Percentiles rank a stretch among this genome's conserved stretches.
These are phyloP conservation scores for Venturia canescens DNA, from an alignment of 1,140 invertebrate genomes.

Conservation along the genomic window DNA sequence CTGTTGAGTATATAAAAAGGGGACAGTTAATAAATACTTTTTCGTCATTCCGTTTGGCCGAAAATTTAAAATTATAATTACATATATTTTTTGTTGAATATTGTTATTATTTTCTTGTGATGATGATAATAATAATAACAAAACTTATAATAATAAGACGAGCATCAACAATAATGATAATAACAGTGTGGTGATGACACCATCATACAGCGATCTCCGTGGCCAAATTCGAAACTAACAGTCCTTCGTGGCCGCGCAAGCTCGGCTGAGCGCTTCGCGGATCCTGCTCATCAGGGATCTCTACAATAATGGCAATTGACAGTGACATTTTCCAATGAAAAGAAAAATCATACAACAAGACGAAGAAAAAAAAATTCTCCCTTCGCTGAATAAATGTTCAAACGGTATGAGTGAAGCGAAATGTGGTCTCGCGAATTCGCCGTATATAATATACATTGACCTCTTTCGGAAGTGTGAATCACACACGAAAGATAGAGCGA, in stretches of 20 bases:
- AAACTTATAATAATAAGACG: no score
- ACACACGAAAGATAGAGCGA: not conserved
- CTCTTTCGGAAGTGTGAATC: not conserved
- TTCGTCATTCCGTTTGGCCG: no score
- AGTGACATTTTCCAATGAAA: slow-evolving; percentile 23
- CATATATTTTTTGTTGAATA: no score
- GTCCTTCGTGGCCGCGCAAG: slow-evolving; percentile 27
- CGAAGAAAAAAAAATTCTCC: slow-evolving; percentile 1
- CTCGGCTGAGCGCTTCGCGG: slow-evolving; percentile 5
- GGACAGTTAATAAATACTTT: no score
- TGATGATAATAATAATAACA: slow-evolving; percentile 2
- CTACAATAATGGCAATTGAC: slow-evolving; percentile 24
- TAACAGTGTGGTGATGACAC: not conserved
- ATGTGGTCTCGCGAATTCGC: not conserved
- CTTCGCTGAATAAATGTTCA: not conserved
- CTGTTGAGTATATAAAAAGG: no score
- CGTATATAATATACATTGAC: slow-evolving; percentile 12
- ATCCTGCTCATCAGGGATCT: slow-evolving; percentile 14
- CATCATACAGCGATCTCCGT: not conserved
- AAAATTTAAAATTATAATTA: no score
- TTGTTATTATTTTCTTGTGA: not conserved
- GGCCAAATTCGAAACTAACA: not conserved
- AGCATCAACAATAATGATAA: slow-evolving; percentile 1
- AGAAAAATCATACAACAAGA: not conserved
- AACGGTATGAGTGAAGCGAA: not conserved